A percentile compares a stretch with the other conserved stretches of the same genome.
phyloP scores from a whole-genome alignment of 37 sponge, comb jelly and placozoan genomes.

The Halichondria panicea region DNA sequence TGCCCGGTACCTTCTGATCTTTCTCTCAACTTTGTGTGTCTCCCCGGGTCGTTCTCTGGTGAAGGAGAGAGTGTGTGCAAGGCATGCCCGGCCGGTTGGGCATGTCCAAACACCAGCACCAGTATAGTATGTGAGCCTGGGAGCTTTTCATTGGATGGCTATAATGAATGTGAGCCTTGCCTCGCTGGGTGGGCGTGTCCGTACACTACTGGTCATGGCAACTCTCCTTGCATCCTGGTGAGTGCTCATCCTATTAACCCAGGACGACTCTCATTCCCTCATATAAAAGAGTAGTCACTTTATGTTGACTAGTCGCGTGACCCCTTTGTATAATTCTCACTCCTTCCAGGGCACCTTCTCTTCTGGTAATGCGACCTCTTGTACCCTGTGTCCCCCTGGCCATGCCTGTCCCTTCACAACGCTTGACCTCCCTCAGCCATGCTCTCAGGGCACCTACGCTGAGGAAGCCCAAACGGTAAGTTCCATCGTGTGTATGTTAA shows the following conservation, averaged over 20 bases:
- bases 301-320: too few species aligned
- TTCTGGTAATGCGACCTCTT: not conserved
- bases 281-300: not conserved
- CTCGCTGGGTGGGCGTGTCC: not conserved
- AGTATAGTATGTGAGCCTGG: not conserved
- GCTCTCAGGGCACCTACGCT: not conserved
- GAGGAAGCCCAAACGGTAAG: not conserved
- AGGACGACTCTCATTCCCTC: too few species aligned
- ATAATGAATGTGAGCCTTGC: not conserved
- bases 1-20: not conserved
- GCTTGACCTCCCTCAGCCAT: not conserved
- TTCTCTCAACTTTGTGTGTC: not conserved
- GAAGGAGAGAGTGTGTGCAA: not conserved
- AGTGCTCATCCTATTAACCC: too few species aligned
- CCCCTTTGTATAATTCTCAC: not conserved
- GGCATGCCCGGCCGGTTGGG: constrained; percentile 5
- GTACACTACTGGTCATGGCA: constrained; percentile 2
- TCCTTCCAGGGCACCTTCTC: not conserved
- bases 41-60: not conserved
- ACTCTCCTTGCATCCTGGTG: not conserved
- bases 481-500: not conserved
- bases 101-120: not conserved
- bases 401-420: not conserved
- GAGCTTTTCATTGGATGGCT: not conserved
- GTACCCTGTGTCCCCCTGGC: constrained; percentile 1